Evolutionary conservation across 1,140 invertebrate genomes (phyloP).

Genomic region (Sitobion miscanthi): DNA sequence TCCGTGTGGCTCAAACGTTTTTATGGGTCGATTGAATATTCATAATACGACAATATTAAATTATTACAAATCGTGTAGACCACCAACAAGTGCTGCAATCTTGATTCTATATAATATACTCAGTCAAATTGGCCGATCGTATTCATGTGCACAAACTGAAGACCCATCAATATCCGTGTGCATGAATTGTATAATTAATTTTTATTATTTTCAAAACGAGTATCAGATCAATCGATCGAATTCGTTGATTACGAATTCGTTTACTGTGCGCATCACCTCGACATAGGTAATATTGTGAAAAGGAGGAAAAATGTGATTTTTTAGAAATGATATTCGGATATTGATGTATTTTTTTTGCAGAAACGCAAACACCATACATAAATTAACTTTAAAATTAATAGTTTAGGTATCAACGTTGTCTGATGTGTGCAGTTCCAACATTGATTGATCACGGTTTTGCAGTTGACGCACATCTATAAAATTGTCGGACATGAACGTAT

Average conservation of each 20-base stretch:
- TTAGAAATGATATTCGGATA: not conserved
- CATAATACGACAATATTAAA: not conserved
- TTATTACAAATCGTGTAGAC: not conserved
- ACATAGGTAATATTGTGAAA: not conserved
- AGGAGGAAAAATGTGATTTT: not conserved
- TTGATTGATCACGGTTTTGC: no score
- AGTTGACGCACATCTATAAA: not conserved
- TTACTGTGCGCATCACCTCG: not conserved
- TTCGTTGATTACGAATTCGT: not conserved
- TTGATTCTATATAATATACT: not conserved
- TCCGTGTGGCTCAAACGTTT: not conserved
- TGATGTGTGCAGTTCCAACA: no score
- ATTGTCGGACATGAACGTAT: no score
- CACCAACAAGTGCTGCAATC: not conserved
- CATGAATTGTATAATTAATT: not conserved
- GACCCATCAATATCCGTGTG: not conserved
- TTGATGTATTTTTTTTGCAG: not conserved
- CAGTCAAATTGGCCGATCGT: not conserved
- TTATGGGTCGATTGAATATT: slow-evolving; percentile 4
- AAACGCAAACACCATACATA: not conserved
- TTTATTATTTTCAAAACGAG: not conserved
- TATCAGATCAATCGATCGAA: not conserved
- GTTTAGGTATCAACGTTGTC: not conserved
- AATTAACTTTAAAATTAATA: not conserved
- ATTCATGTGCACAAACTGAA: not conserved